Base-by-base conservation (phyloP, 1,140 invertebrate genomes). In the Eubasilissa regina region DNA sequence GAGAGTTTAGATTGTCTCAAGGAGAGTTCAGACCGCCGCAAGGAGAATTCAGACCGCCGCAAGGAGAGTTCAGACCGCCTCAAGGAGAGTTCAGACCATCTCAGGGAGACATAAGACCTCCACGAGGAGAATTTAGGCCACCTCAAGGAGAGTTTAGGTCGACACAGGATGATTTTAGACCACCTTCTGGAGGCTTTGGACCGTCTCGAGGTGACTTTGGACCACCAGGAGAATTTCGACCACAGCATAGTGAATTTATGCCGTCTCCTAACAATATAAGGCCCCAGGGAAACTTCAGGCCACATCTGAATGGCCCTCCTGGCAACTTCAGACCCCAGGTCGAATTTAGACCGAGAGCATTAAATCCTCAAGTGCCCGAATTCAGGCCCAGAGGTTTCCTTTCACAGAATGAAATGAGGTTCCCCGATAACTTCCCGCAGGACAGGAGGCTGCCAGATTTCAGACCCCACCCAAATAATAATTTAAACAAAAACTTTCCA, bases 31-130 rank as follows among this genome's bases (percentile, higher is more conserved):
- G 66, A 25, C n/a, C n/a, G 21, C 66, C 45, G 12, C 66, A 17
- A 19, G 66, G 45, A 45, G 62, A 66, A 48, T 48, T 72, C 17
- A 72, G 66, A 72, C n/a, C n/a, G 48, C 66, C 44, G 11, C 66
- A 45, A 48, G 66, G 47, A 53, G 68, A 72, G 13, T 53, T 72
- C 15, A 48, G 72, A 78, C 17, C 44, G 35, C 13, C 43, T 25
- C 66, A 25, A 13, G 19, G 48, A 19, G 45, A 62, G 73, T 60
- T 60, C 13, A 60, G 66, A 21, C 8, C 0, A 72, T 47, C 68
- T 25, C 11, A 12, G 11, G 68, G 25, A 53, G 15, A 53, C n/a
- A 9, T 45, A 51, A 21, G 51, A 6, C 25, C 25, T 7, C 72
- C 72, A 17, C 44, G 15, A 45, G 58, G 74, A 17, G 55, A 75